phyloP scores from a whole-genome alignment of 2,888 invertebrate species.

The Pollenia labialis region DNA sequence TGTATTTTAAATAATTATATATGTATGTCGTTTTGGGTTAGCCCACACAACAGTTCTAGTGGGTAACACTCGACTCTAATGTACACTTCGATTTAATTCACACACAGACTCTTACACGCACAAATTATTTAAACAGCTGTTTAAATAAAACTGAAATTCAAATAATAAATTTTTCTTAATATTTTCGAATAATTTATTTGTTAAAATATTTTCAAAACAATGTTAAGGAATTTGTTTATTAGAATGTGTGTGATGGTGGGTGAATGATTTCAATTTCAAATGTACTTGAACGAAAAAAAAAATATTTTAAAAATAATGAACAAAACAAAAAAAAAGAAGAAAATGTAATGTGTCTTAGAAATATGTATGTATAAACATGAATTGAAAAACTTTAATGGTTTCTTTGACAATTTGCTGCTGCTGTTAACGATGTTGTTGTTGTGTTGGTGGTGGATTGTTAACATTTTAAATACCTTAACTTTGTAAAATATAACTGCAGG shows the following conservation, averaged over 20 bases:
- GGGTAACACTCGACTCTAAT: slow-evolving; percentile 19
- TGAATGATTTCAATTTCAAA: slow-evolving; percentile 34
- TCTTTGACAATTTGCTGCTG: slow-evolving; percentile 40
- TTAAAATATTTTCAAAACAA: slow-evolving; percentile 17
- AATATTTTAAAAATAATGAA: not conserved
- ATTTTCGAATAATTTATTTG: not conserved
- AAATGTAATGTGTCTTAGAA: slow-evolving; percentile 14
- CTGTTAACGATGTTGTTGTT: not conserved
- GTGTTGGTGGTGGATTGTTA: not conserved
- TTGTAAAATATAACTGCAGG: too few species aligned
- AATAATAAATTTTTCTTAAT: not conserved
- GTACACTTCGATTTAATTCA: not conserved
- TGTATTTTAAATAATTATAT: slow-evolving; percentile 2
- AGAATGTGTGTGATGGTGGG: slow-evolving; percentile 17
- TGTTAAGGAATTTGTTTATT: slow-evolving; percentile 19
- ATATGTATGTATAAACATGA: slow-evolving; percentile 6
- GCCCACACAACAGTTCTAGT: slow-evolving; percentile 41
- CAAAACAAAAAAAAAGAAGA: not conserved
- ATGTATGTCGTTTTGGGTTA: slow-evolving; percentile 9
- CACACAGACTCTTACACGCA: not conserved
- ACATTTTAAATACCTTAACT: too few species aligned
- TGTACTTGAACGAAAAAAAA: slow-evolving; percentile 31
- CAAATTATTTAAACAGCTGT: slow-evolving; percentile 40
- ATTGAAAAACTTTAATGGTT: slow-evolving; percentile 59
- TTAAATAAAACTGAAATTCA: slow-evolving; percentile 40